Evolutionary conservation across 1,140 invertebrate genomes (phyloP).

Genomic region (Diprion similis): DNA sequence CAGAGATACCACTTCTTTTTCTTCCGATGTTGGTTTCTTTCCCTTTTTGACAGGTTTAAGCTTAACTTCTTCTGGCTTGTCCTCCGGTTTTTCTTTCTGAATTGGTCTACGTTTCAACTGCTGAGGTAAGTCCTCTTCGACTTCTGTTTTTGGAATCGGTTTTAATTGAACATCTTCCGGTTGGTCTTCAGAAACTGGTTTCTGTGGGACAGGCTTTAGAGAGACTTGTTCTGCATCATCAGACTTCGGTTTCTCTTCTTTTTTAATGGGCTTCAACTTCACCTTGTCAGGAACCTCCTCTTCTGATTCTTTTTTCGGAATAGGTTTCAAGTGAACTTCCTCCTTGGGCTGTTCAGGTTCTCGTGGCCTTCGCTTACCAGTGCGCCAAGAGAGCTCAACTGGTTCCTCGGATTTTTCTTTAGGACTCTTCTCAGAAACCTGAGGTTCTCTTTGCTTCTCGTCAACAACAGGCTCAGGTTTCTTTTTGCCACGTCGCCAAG

Average conservation of each 20-base stretch:
- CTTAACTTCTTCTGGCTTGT: slow-evolving; percentile 41
- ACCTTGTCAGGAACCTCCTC: slow-evolving; percentile 28
- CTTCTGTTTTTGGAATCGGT: no score
- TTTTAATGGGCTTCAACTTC: slow-evolving; percentile 39
- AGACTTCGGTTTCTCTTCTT: slow-evolving; percentile 20
- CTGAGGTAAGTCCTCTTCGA: no score
- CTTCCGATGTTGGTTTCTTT: background rate
- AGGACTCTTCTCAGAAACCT: slow-evolving; percentile 24
- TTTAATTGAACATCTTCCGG: no score
- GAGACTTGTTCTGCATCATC: slow-evolving; percentile 44
- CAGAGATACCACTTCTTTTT: background rate
- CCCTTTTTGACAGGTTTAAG: slow-evolving; percentile 30
- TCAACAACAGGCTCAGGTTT: slow-evolving; percentile 38
- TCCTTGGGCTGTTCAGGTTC: slow-evolving; percentile 40
- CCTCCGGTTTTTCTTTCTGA: slow-evolving; percentile 42
- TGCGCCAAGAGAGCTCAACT: slow-evolving; percentile 35
- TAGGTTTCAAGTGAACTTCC: slow-evolving; percentile 55
- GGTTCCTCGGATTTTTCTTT: slow-evolving; percentile 30
- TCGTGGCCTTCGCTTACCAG: slow-evolving; percentile 27
- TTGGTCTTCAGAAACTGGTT: background rate
- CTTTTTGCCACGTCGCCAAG: slow-evolving; percentile 39
- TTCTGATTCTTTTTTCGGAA: slow-evolving; percentile 49
- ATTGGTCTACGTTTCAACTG: slow-evolving; percentile 21
- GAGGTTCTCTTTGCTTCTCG: no score
- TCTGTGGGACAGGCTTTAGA: slow-evolving; percentile 48